Conservation (phyloP, 2,888 invertebrate species). For the Phortica okadai region DNA sequence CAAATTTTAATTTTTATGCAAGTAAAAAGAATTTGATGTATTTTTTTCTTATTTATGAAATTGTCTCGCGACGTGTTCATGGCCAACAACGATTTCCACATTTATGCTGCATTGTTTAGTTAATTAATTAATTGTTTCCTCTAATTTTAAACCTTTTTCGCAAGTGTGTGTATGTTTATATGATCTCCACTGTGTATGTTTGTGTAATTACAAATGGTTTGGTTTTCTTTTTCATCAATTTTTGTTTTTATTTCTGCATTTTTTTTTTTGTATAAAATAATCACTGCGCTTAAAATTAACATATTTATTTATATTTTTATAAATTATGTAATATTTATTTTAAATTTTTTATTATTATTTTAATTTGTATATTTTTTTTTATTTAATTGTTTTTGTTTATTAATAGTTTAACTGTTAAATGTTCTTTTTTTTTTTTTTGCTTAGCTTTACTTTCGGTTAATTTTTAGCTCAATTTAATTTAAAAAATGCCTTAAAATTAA, state of each 20-base stretch:
- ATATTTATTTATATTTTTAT: constrained; percentile 9
- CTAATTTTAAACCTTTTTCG: not conserved
- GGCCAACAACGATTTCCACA: no score
- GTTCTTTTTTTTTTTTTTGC: not conserved
- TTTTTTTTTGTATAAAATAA: constrained; percentile 30
- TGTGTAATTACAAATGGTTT: not conserved
- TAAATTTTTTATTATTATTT: not conserved
- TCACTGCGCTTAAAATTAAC: constrained; percentile 24
- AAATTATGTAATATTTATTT: not conserved
- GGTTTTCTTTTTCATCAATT: not conserved
- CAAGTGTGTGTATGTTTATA: not conserved
- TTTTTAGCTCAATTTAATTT: not conserved
- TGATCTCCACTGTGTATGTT: not conserved
- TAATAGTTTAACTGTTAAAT: constrained; percentile 9
- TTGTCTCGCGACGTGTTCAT: no score
- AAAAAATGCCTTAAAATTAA: constrained; percentile 7
- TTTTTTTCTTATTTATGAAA: not conserved
- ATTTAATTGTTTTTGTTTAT: not conserved
- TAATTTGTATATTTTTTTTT: not conserved
- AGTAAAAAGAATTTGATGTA: not conserved
- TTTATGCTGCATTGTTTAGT: not conserved
- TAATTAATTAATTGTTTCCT: not conserved
- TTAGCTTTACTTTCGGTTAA: not conserved
- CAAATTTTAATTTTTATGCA: not conserved
- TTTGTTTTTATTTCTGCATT: constrained; percentile 4